Conservation (phyloP, 2,113 vertebrate species). For the Ctenomys sociabilis region DNA sequence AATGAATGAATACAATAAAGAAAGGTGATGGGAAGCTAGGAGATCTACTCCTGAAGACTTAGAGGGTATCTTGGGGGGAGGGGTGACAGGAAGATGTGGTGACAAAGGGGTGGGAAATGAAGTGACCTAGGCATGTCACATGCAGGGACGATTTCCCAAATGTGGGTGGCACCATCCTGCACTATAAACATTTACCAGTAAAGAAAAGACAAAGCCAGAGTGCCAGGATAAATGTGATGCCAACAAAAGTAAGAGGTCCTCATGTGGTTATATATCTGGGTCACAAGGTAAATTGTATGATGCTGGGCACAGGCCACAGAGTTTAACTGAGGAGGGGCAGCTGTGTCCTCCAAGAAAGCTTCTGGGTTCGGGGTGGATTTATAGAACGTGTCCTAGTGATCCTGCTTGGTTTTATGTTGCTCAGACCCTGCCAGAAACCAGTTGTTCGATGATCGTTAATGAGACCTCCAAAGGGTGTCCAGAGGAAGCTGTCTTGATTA, state of each 20-base stretch:
- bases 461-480: slow-evolving; percentile 5
- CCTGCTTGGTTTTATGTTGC: slow-evolving; percentile 22
- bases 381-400: background rate
- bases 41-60: background rate
- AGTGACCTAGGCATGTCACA: background rate
- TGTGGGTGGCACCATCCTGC: background rate
- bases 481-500: slow-evolving; percentile 24
- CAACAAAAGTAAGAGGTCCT: background rate
- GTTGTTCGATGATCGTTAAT: slow-evolving; percentile 25
- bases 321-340: background rate
- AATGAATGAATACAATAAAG: background rate
- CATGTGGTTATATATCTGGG: background rate
- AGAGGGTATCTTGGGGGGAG: background rate
- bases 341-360: slow-evolving; percentile 4
- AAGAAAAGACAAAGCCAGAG: background rate
- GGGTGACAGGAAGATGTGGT: background rate
- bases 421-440: slow-evolving; percentile 44
- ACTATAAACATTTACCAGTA: background rate
- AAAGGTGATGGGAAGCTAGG: background rate
- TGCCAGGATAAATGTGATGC: background rate
- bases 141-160: background rate
- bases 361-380: slow-evolving; percentile 28
- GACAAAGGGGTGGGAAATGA: background rate
- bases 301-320: background rate
- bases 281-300: background rate